Conservation (phyloP, 1,140 invertebrate genomes). For the Pissodes strobi region DNA sequence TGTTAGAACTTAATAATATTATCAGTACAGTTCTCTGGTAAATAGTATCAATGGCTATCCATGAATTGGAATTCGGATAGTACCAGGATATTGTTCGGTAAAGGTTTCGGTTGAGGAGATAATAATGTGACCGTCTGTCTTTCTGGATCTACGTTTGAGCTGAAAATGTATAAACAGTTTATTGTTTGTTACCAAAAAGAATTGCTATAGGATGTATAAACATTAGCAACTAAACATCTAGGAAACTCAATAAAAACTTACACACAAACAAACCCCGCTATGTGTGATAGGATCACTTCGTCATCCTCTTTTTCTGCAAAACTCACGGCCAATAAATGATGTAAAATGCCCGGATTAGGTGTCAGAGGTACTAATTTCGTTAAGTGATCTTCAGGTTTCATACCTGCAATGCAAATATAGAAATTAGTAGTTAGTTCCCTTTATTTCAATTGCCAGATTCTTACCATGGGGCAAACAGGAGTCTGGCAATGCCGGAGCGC, state of each 20-base stretch:
- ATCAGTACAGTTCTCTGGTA: too few species aligned
- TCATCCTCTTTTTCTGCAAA: conserved; percentile 77
- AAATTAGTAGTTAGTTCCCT: too few species aligned
- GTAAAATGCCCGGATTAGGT: conserved; percentile 75
- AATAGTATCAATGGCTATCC: conserved; percentile 75
- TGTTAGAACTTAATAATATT: too few species aligned
- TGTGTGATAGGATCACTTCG: conserved; percentile 85
- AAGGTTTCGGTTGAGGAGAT: conserved; percentile 88
- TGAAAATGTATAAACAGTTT: too few species aligned
- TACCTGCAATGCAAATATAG: too few species aligned
- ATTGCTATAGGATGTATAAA: too few species aligned
- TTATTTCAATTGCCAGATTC: too few species aligned
- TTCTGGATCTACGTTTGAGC: conserved; percentile 88
- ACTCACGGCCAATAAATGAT: conserved; percentile 87
- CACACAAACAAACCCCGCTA: conserved; percentile 93
- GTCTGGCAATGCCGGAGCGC: conserved; percentile 87
- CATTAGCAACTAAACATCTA: too few species aligned
- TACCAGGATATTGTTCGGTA: conserved; percentile 79
- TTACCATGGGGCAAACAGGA: conserved; percentile 90
- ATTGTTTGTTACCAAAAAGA: too few species aligned
- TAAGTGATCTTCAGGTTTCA: conserved; percentile 90
- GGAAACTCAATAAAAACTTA: too few species aligned
- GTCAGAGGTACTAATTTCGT: conserved; percentile 88
- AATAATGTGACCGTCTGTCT: conserved; percentile 85
- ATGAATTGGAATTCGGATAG: conserved; percentile 87